Conservation (phyloP, 2,888 invertebrate genomes). For the Agrotis segetum region DNA sequence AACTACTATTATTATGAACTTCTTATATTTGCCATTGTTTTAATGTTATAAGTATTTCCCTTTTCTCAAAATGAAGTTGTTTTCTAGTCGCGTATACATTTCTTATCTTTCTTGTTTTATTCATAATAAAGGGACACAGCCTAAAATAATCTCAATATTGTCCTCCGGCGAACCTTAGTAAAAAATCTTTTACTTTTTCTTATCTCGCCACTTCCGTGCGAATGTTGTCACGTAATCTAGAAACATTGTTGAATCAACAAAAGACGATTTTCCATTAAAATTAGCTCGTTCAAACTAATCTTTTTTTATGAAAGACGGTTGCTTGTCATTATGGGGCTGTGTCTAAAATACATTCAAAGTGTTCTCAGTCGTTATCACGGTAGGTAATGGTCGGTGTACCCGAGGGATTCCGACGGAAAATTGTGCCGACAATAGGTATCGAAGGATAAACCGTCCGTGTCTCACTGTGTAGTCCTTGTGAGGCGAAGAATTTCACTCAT, state of each 20-base stretch:
- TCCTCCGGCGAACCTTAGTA: constrained; percentile 15
- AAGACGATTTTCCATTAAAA: constrained; percentile 63
- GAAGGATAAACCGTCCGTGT: constrained; percentile 57
- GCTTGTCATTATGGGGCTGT: constrained; percentile 66
- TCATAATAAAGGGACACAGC: constrained; percentile 35
- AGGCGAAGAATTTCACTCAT: constrained; percentile 32
- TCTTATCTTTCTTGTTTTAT: constrained; percentile 9
- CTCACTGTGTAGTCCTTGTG: constrained; percentile 41
- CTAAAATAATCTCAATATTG: constrained; percentile 42
- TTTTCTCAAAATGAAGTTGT: not conserved
- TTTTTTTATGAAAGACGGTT: constrained; percentile 65
- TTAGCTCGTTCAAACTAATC: constrained; percentile 69
- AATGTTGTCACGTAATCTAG: constrained; percentile 56
- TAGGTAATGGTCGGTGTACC: constrained; percentile 70
- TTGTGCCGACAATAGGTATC: constrained; percentile 60
- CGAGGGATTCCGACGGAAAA: constrained; percentile 61
- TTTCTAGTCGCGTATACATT: constrained; percentile 5
- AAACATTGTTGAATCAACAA: constrained; percentile 54
- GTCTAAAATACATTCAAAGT: constrained; percentile 71
- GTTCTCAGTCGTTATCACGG: constrained; percentile 68
- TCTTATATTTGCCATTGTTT: not conserved
- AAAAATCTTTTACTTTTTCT: constrained; percentile 46
- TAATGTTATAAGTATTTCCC: not conserved
- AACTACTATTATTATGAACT: no score
- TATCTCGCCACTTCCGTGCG: constrained; percentile 35